A percentile compares a stretch with the other conserved stretches of the same genome.
phyloP scores from a whole-genome alignment of 2,113 vertebrate species.

The Actenoides hombroni region DNA sequence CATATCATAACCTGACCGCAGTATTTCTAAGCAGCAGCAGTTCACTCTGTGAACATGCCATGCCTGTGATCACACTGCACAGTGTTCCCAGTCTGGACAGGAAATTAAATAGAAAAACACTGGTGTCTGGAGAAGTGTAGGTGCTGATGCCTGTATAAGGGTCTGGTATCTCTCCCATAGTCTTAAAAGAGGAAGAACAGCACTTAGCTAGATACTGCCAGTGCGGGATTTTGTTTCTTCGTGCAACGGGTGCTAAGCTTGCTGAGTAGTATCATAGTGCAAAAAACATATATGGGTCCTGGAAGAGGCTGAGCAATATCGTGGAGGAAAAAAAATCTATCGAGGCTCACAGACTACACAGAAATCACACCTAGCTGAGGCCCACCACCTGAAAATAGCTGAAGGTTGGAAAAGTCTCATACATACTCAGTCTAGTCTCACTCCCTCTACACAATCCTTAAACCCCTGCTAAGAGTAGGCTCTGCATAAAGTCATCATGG shows the following conservation, averaged over 20 bases:
- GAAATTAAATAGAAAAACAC: slow-evolving; percentile 49
- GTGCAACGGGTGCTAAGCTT: background rate
- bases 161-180: background rate
- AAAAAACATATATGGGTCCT: background rate
- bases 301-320: background rate
- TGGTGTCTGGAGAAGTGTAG: background rate
- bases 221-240: background rate
- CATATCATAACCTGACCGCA: background rate
- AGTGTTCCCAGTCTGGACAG: background rate
- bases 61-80: background rate
- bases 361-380: background rate
- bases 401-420: background rate
- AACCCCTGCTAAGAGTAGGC: background rate
- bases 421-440: background rate
- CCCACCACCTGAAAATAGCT: background rate
- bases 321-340: background rate
- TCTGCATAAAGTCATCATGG: background rate
- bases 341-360: background rate
- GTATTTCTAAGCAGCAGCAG: slow-evolving; percentile 21
- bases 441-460: background rate
- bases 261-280: background rate
- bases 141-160: background rate
- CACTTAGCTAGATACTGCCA: background rate
- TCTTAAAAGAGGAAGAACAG: background rate
- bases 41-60: rapidly evolving